A percentile compares a stretch with the other conserved stretches of the same genome.
Evolutionary conservation across 1,140 invertebrate genomes (phyloP).

Genomic region (Drosophila tropicalis): DNA sequence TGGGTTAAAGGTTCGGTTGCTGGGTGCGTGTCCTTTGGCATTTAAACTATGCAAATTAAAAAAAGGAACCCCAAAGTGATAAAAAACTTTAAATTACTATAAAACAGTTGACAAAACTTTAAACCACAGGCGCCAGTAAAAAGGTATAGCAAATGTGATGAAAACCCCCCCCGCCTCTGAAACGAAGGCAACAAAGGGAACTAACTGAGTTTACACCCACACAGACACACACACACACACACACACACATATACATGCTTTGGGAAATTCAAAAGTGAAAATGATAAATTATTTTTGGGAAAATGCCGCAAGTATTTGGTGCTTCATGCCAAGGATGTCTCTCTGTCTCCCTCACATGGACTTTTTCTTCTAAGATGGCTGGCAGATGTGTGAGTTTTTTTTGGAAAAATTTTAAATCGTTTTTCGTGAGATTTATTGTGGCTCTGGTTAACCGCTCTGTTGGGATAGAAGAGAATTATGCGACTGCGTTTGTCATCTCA

Average conservation of each 20-base stretch:
- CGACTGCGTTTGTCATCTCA: conserved; percentile 69
- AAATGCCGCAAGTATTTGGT: conserved; percentile 74
- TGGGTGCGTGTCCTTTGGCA: conserved; percentile 17
- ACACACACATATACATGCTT: not conserved
- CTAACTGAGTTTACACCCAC: conserved; percentile 50
- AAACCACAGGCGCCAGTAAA: conserved; percentile 56
- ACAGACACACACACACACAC: not conserved
- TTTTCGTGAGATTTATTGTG: conserved; percentile 80
- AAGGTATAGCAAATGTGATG: conserved; percentile 52
- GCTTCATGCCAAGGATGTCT: conserved; percentile 65
- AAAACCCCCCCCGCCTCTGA: conserved; percentile 20
- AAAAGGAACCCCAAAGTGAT: conserved; percentile 35
- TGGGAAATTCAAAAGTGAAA: conserved; percentile 52
- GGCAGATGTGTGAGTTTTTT: conserved; percentile 39
- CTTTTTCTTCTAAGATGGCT: conserved; percentile 36
- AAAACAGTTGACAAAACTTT: conserved; percentile 62
- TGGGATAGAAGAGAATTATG: conserved; percentile 62
- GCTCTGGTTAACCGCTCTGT: conserved; percentile 63
- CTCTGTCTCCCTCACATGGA: too few relatives aligned
- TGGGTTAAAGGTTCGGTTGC: conserved; percentile 3
- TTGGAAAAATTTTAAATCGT: conserved; percentile 69
- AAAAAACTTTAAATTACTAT: conserved; percentile 66
- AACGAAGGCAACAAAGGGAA: not conserved
- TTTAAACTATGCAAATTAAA: conserved; percentile 67
- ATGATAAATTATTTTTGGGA: conserved; percentile 79